Conservation (phyloP, 2,797 vertebrate species). For the Erethizon dorsatum region DNA sequence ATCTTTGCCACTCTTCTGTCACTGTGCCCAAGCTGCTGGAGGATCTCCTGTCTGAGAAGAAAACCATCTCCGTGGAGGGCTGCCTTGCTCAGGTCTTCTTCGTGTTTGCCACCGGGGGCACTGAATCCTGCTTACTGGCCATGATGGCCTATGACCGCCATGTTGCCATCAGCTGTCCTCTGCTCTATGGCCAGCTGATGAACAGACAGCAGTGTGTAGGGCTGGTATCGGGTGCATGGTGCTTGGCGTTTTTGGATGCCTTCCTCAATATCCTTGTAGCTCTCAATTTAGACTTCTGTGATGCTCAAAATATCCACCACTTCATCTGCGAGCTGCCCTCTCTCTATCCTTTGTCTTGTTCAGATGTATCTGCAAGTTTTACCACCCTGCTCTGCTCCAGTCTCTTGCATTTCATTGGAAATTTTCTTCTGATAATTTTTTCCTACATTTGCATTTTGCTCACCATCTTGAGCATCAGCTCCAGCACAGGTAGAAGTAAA, state of each 20-base stretch:
- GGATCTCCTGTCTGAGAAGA: slow-evolving; percentile 77
- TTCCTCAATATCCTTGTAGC: slow-evolving; percentile 79
- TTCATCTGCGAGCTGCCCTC: slow-evolving; percentile 83
- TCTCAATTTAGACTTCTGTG: slow-evolving; percentile 81
- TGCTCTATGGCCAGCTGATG: slow-evolving; percentile 79
- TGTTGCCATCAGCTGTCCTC: slow-evolving; percentile 79
- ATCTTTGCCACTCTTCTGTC: slow-evolving; percentile 82
- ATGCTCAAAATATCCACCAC: slow-evolving; percentile 75
- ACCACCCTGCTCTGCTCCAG: slow-evolving; percentile 79
- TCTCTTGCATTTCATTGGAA: slow-evolving; percentile 79
- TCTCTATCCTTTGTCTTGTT: slow-evolving; percentile 81
- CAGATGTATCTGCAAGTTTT: slow-evolving; percentile 76
- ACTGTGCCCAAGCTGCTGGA: slow-evolving; percentile 78
- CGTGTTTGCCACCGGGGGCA: slow-evolving; percentile 77
- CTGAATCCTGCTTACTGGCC: slow-evolving; percentile 77
- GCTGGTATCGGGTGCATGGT: slow-evolving; percentile 78
- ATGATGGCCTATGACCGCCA: slow-evolving; percentile 80
- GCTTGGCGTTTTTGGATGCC: slow-evolving; percentile 81
- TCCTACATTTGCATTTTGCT: slow-evolving; percentile 80
- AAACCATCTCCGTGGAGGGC: slow-evolving; percentile 73
- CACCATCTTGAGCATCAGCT: slow-evolving; percentile 73
- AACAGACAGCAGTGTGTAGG: slow-evolving; percentile 68
- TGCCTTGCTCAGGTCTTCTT: slow-evolving; percentile 79
- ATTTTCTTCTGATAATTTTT: slow-evolving; percentile 79
- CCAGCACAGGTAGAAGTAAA: slow-evolving; percentile 66